Evolutionary conservation across 2,888 invertebrate genomes (phyloP).

Genomic region (Caradrina kadenii): DNA sequence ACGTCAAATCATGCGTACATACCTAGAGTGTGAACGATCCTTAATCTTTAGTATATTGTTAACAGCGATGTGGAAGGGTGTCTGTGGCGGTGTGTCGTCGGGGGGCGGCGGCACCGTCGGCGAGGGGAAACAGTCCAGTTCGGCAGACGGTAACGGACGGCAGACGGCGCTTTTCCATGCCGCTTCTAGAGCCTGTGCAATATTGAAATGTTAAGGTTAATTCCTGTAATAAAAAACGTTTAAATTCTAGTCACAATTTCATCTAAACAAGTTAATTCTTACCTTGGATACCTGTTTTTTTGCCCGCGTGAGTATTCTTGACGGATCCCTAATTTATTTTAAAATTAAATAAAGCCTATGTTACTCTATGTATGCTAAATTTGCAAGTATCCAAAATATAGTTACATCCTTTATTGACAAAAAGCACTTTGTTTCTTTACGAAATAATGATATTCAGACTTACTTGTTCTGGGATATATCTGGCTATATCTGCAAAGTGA

Average conservation of each 20-base stretch:
- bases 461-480: slow-evolving; percentile 80
- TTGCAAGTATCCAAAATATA: no score
- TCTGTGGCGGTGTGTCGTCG: slow-evolving; percentile 38
- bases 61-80: slow-evolving; percentile 69
- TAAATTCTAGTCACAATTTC: no score
- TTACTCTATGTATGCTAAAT: no score
- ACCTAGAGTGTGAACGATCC: slow-evolving; percentile 70
- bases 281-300: no score
- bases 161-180: slow-evolving; percentile 72
- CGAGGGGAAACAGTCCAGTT: slow-evolving; percentile 64
- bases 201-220: no score
- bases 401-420: no score
- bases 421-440: no score
- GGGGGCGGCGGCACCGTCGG: slow-evolving; percentile 46
- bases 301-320: no score
- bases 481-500: slow-evolving; percentile 77
- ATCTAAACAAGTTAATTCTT: no score
- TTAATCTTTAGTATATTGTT: slow-evolving; percentile 68
- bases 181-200: slow-evolving; percentile 73
- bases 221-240: no score
- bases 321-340: no score
- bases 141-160: slow-evolving; percentile 61
- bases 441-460: slow-evolving; percentile 13
- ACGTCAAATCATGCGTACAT: not conserved
- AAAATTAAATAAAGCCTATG: no score